Conservation (phyloP, 2,888 invertebrate genomes). For the Lasius fuliginosus region DNA sequence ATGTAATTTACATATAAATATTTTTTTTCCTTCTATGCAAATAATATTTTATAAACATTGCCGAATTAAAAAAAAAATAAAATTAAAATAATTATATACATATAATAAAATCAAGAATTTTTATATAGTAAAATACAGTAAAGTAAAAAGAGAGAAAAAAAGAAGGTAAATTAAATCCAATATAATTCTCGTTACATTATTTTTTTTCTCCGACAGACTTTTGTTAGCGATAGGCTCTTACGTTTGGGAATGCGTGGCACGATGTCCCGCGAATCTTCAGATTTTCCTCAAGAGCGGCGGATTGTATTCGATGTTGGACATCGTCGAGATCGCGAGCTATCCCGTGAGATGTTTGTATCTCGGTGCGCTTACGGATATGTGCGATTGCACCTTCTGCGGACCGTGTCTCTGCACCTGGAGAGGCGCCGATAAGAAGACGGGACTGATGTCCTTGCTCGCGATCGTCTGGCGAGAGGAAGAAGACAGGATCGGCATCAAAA, state of each 20-base stretch:
- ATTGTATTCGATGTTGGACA: conserved; percentile 84
- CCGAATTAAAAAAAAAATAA: background rate
- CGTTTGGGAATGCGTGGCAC: conserved; percentile 85
- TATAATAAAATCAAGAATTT: background rate
- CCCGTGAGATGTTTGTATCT: conserved; percentile 85
- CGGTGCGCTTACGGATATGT: conserved; percentile 85
- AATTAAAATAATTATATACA: conserved; percentile 6
- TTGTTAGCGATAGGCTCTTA: conserved; percentile 85
- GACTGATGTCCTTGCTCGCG: conserved; percentile 84
- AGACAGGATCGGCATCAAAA: conserved; percentile 80
- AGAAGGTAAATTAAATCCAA: background rate
- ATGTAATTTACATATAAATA: background rate
- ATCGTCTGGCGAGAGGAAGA: conserved; percentile 86
- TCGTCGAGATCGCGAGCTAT: conserved; percentile 82
- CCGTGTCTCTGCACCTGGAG: conserved; percentile 87
- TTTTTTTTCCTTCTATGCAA: background rate
- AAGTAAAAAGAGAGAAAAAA: background rate
- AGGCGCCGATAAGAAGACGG: conserved; percentile 79
- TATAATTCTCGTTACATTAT: background rate
- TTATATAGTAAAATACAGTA: background rate
- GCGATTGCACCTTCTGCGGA: conserved; percentile 82
- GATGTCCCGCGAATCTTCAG: conserved; percentile 75
- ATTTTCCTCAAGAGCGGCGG: conserved; percentile 84
- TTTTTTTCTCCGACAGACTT: conserved; percentile 74
- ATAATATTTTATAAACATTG: background rate